A percentile compares a stretch with the other conserved stretches of the same genome.
Conservation (phyloP, 2,888 invertebrate species). For the Lepeophtheirus nordmannii region DNA sequence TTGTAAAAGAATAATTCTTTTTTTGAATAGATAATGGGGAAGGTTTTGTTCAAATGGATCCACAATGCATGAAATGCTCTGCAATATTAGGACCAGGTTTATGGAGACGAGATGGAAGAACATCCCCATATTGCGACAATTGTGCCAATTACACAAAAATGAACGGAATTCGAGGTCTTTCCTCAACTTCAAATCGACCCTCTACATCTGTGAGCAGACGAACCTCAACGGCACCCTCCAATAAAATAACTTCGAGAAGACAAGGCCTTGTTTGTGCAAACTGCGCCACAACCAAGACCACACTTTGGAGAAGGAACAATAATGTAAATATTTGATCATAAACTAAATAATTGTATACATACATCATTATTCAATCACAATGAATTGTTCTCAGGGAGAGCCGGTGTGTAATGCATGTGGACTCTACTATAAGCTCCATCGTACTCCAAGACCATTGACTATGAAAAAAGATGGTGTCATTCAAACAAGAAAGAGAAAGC, state of each 20-base stretch:
- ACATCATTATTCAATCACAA: too few species aligned
- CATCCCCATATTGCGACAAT: background rate
- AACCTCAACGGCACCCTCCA: background rate
- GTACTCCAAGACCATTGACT: slow-evolving; percentile 39
- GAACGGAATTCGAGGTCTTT: slow-evolving; percentile 5
- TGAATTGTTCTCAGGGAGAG: slow-evolving; percentile 33
- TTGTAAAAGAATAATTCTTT: too few species aligned
- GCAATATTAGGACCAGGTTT: background rate
- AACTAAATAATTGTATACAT: background rate
- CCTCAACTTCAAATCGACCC: background rate
- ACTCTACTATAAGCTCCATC: slow-evolving; percentile 44
- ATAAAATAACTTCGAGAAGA: background rate
- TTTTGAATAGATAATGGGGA: background rate
- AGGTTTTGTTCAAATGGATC: background rate
- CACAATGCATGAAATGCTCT: slow-evolving; percentile 2
- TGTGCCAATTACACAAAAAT: background rate
- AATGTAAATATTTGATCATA: background rate
- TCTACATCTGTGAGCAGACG: background rate
- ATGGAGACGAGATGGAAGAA: background rate
- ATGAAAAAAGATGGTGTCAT: slow-evolving; percentile 42
- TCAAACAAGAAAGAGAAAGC: slow-evolving; percentile 66
- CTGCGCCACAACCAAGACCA: background rate
- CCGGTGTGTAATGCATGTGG: slow-evolving; percentile 47
- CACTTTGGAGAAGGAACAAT: background rate
- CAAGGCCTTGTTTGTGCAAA: background rate